Evolutionary conservation across 2,888 invertebrate species (phyloP).

Genomic region (Diaprepes abbreviatus): DNA sequence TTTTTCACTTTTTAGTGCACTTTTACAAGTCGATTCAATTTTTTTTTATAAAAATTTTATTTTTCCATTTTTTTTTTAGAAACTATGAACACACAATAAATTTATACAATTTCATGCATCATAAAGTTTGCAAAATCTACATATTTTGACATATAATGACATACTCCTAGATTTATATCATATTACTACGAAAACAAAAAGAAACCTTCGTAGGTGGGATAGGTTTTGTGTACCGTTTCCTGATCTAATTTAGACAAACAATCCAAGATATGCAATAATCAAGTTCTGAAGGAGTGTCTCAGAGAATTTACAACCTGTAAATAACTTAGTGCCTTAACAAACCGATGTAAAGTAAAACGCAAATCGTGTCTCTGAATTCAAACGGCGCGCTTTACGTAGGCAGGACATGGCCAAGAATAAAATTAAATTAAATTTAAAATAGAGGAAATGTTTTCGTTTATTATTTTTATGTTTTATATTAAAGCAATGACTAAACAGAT

Average conservation of each 20-base stretch:
- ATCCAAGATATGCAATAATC: conserved; percentile 9
- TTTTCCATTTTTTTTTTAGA: too few species aligned
- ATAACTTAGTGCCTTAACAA: conserved; percentile 1
- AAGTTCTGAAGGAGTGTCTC: conserved; percentile 2
- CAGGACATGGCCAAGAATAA: conserved; percentile 2
- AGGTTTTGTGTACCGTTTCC: too few species aligned
- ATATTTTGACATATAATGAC: too few species aligned
- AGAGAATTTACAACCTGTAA: conserved; percentile 1
- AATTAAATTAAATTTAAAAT: conserved; percentile 8
- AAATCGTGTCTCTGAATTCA: conserved; percentile 9
- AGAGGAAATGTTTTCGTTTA: neutral
- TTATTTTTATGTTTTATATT: neutral
- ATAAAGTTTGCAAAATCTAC: too few species aligned
- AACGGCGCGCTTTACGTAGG: conserved; percentile 1
- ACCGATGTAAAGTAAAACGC: conserved; percentile 15
- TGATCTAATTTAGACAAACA: neutral
- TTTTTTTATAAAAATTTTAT: too few species aligned
- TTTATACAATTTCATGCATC: too few species aligned
- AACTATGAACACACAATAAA: too few species aligned
- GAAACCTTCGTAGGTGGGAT: too few species aligned
- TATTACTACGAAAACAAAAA: too few species aligned
- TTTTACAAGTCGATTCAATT: too few species aligned
- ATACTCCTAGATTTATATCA: too few species aligned
- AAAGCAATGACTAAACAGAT: neutral
- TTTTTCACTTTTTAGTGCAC: too few species aligned